Evolutionary conservation across 1,140 invertebrate species (phyloP), one percentile per base, ranked within the genome.

Genomic region (Anoplolepis gracilipes): DNA sequence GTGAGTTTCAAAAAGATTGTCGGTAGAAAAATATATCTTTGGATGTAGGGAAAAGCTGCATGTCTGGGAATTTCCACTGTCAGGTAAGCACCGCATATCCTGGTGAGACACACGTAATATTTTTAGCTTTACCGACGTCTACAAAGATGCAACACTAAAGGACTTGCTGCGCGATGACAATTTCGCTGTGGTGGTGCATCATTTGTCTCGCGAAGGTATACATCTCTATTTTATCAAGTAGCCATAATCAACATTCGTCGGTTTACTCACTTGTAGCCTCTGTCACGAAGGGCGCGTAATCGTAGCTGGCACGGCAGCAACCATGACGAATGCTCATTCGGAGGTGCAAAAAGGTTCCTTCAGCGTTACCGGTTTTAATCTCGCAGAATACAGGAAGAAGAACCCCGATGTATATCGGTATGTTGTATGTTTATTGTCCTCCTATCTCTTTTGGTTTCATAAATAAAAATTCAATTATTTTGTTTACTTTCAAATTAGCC

Each of bases 221-320:
- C 13, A 65, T 57, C 69, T 69, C 5, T 57, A 25, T 42, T 19
- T 62, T 67, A 85, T 62, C 72, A 62, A 30, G 19, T 61, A 73
- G 10, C 53, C 22, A 61, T 65, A 46, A 65, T 70, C 61, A 53
- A 84, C 42, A 7, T 62, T 57, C 57, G 25, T 65, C 25, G 53
- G 36, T 84, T 33, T 42, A 73, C 84, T 86, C 53, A 84, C 42
- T 76, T 72, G 46, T 84, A 96, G 95, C 86, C 88, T 95, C 46
- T 93, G 91, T 46, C 93, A 94, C 82, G 94, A 96, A 95, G 96
- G 96, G 11, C 95, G 95, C 89, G 91, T 96, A 5, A 92, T 96
- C 59, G 92, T 96, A 7, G 96, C 96, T 85, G 96, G 96, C n/a
- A 95, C 96, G 90, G 94, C 95, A 11, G 94, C 95, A 28, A 92